Conservation (phyloP, 1,140 invertebrate genomes). For the Drosophila nannoptera region DNA sequence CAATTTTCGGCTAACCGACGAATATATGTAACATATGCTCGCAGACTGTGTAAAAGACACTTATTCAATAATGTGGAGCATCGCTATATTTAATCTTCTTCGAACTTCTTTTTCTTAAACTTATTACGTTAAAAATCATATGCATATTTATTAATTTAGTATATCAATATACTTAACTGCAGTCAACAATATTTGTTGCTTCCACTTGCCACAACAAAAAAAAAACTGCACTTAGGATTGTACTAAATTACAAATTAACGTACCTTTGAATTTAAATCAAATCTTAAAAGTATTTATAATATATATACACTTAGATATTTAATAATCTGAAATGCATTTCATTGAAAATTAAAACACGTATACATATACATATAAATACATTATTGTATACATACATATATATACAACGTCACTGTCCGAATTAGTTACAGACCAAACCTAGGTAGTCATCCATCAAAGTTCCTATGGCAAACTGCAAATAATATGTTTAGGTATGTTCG, state of each 20-base stretch:
- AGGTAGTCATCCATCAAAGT: constrained; percentile 99
- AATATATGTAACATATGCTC: constrained; percentile 3
- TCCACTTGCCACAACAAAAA: constrained; percentile 11
- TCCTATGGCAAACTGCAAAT: constrained; percentile 93
- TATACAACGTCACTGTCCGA: constrained; percentile 33
- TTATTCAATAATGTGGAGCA: background rate
- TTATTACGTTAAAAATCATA: constrained; percentile 41
- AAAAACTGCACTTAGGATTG: constrained; percentile 42
- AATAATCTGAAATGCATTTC: constrained; percentile 71
- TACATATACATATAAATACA: constrained; percentile 55
- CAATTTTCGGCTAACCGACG: constrained; percentile 16
- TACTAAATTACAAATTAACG: constrained; percentile 73
- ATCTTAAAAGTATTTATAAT: constrained; percentile 74
- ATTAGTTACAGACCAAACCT: constrained; percentile 83
- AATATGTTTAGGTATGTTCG: constrained; percentile 4
- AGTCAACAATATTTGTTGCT: constrained; percentile 52
- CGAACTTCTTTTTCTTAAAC: constrained; percentile 20
- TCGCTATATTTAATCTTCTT: constrained; percentile 32
- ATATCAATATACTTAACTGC: constrained; percentile 55
- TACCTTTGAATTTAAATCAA: constrained; percentile 75
- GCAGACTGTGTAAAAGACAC: constrained; percentile 1
- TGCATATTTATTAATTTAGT: constrained; percentile 36
- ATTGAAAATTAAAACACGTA: constrained; percentile 73
- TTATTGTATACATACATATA: constrained; percentile 41
- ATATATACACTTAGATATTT: constrained; percentile 69